Conservation (phyloP, 2,113 vertebrate species). For the Notarius quadriscutis region DNA sequence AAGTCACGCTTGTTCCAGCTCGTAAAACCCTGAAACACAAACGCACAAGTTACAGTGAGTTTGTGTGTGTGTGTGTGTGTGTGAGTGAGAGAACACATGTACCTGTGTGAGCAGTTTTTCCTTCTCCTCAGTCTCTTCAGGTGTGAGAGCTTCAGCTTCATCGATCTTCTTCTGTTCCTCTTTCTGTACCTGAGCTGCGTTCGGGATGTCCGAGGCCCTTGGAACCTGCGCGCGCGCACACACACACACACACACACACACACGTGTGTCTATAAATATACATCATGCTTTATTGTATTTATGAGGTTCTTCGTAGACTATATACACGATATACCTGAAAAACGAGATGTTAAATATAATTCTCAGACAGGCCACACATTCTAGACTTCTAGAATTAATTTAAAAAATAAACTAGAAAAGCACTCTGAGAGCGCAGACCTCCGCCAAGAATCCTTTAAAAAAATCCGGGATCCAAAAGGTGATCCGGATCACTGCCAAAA, state of each 20-base stretch:
- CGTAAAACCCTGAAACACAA: slow-evolving; percentile 78
- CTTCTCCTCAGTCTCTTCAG: slow-evolving; percentile 85
- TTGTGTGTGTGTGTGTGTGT: slow-evolving; percentile 20
- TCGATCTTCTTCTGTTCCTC: slow-evolving; percentile 89
- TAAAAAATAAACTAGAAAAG: too few relatives aligned
- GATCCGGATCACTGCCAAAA: too few relatives aligned
- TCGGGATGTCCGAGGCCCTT: slow-evolving; percentile 81
- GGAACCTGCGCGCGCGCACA: slow-evolving; percentile 72
- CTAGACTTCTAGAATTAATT: too few relatives aligned
- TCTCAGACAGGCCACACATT: too few relatives aligned
- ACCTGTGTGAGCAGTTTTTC: slow-evolving; percentile 87
- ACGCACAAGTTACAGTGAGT: slow-evolving; percentile 18
- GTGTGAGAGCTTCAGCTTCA: slow-evolving; percentile 79
- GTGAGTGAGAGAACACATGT: slow-evolving; percentile 31
- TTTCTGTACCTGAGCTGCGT: slow-evolving; percentile 81
- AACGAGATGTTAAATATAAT: background rate
- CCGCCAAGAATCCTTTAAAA: too few relatives aligned
- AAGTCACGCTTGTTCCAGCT: slow-evolving; percentile 91
- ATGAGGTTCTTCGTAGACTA: background rate
- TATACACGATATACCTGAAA: background rate
- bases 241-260: background rate
- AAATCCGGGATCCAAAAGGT: too few relatives aligned
- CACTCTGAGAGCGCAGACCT: too few relatives aligned
- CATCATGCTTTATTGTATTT: background rate
- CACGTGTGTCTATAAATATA: background rate